Evolutionary conservation across 2,797 vertebrate genomes (phyloP).

Genomic region (Pantherophis alleghaniensis): DNA sequence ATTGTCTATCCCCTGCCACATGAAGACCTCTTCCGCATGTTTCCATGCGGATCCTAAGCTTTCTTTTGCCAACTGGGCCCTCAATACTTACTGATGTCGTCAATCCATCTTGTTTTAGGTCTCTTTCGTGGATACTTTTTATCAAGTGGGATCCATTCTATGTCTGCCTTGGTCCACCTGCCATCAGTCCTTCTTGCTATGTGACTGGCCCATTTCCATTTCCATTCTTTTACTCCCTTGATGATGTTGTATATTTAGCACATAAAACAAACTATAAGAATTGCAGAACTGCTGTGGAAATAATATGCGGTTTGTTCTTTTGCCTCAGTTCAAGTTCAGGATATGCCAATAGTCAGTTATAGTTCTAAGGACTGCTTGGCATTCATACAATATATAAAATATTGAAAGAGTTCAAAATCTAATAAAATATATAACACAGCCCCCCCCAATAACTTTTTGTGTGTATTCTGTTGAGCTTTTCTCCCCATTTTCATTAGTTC

Average conservation of each 20-base stretch:
- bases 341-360: neutral
- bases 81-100: neutral
- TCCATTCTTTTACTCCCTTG: neutral
- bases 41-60: neutral
- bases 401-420: neutral
- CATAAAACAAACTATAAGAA: neutral
- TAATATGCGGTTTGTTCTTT: neutral
- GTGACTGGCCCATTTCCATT: neutral
- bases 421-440: neutral
- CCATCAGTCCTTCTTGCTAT: neutral
- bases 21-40: neutral
- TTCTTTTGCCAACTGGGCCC: neutral
- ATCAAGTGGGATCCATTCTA: neutral
- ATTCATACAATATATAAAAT: neutral
- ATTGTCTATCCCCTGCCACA: neutral
- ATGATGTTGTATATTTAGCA: neutral
- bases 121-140: neutral
- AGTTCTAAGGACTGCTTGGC: neutral
- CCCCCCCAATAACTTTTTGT: neutral
- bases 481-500: neutral
- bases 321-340: neutral
- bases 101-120: neutral
- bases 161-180: neutral
- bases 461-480: neutral
- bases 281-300: neutral